phyloP scores from a whole-genome alignment of 2,888 invertebrate species.

The Acanthococcus lagerstroemiae region DNA sequence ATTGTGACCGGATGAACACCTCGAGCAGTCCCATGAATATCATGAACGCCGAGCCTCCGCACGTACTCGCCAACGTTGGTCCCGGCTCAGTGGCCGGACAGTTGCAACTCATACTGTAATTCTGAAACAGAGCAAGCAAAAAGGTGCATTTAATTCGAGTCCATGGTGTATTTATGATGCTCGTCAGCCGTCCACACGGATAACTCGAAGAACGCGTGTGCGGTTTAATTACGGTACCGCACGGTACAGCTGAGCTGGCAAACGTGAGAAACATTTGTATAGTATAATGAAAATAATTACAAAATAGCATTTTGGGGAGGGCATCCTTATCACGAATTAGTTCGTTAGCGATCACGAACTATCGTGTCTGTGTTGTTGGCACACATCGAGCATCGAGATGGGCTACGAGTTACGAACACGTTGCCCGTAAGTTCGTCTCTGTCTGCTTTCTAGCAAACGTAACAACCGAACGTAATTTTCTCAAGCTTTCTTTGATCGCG shows the following conservation, averaged over 20 bases:
- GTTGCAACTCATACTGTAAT: slow-evolving; percentile 51
- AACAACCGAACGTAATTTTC: no score
- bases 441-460: no score
- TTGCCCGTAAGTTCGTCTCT: no score
- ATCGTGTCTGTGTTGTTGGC: slow-evolving; percentile 11
- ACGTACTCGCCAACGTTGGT: slow-evolving; percentile 73
- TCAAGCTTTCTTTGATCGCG: no score
- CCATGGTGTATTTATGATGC: not conserved
- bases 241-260: not conserved
- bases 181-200: no score
- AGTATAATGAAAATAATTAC: slow-evolving; percentile 24
- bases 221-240: not conserved
- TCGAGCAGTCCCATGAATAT: slow-evolving; percentile 81
- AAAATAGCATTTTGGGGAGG: slow-evolving; percentile 26
- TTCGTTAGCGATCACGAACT: slow-evolving; percentile 25
- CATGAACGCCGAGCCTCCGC: slow-evolving; percentile 77
- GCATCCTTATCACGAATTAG: slow-evolving; percentile 27
- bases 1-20: slow-evolving; percentile 74
- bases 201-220: no score
- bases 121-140: not conserved
- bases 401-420: no score
- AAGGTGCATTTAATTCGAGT: not conserved
- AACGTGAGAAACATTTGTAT: slow-evolving; percentile 24
- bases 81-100: slow-evolving; percentile 70
- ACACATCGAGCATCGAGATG: no score